Percentiles rank a stretch among this genome's conserved stretches.
phyloP scores from a whole-genome alignment of 2,888 invertebrate species.

The Lathronympha strigana region DNA sequence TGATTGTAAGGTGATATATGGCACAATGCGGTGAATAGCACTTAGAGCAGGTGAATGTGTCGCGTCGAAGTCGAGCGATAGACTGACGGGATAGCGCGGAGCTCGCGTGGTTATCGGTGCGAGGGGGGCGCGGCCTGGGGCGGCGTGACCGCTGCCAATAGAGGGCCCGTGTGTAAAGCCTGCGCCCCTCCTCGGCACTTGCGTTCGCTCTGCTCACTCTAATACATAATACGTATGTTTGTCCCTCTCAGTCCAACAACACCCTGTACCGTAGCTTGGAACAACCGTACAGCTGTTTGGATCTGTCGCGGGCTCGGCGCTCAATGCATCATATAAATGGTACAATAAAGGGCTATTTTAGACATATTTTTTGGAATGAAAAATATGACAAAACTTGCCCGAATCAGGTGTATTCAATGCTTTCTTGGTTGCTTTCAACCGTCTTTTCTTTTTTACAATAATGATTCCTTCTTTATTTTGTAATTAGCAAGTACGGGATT shows the following conservation, averaged over 20 bases:
- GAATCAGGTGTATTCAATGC: conserved; percentile 27
- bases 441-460: background rate
- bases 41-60: conserved; percentile 69
- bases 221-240: conserved; percentile 50
- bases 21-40: conserved; percentile 75
- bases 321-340: conserved; percentile 70
- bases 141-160: conserved; percentile 68
- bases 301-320: conserved; percentile 63
- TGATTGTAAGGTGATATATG: conserved; percentile 65
- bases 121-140: conserved; percentile 69
- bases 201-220: conserved; percentile 55
- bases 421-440: background rate
- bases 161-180: conserved; percentile 60
- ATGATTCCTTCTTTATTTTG: background rate
- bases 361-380: conserved; percentile 23
- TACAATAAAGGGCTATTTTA: conserved; percentile 60
- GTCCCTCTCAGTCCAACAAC: conserved; percentile 62
- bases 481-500: background rate
- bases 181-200: conserved; percentile 69
- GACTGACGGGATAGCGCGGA: conserved; percentile 69
- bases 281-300: conserved; percentile 75
- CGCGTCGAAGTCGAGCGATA: conserved; percentile 78
- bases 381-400: conserved; percentile 21
- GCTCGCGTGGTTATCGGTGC: conserved; percentile 63
- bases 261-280: conserved; percentile 62